Evolutionary conservation across 2,888 invertebrate genomes (phyloP).

Genomic region (Patella pellucida): DNA sequence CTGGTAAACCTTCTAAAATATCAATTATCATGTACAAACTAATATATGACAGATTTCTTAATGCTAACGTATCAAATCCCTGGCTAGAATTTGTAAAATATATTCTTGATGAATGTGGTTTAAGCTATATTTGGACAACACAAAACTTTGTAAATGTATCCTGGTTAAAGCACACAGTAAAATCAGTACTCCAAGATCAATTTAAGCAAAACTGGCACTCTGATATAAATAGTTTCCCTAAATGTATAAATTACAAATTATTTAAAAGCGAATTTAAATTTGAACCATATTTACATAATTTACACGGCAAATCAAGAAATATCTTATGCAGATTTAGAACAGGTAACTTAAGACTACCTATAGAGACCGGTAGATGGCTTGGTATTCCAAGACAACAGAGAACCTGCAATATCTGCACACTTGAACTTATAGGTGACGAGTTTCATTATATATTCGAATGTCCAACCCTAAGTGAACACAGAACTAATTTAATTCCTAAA

Average conservation of each 20-base stretch:
- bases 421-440: constrained; percentile 13
- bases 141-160: background rate
- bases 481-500: too few relatives aligned
- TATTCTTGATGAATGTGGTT: background rate
- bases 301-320: background rate
- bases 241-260: background rate
- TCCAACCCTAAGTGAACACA: background rate
- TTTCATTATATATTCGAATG: constrained; percentile 15
- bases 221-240: background rate
- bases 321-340: constrained; percentile 1
- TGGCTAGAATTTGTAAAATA: background rate
- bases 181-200: background rate
- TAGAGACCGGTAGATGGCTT: constrained; percentile 6
- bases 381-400: background rate
- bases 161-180: background rate
- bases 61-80: background rate
- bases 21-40: background rate
- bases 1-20: background rate
- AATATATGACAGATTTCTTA: background rate
- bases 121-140: background rate
- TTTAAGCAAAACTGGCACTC: background rate
- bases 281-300: background rate
- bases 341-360: constrained; percentile 2
- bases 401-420: constrained; percentile 8
- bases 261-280: background rate